A percentile compares a stretch with the other conserved stretches of the same genome.
Evolutionary conservation across 1,140 invertebrate species (phyloP).

Genomic region (Teleopsis dalmanni): DNA sequence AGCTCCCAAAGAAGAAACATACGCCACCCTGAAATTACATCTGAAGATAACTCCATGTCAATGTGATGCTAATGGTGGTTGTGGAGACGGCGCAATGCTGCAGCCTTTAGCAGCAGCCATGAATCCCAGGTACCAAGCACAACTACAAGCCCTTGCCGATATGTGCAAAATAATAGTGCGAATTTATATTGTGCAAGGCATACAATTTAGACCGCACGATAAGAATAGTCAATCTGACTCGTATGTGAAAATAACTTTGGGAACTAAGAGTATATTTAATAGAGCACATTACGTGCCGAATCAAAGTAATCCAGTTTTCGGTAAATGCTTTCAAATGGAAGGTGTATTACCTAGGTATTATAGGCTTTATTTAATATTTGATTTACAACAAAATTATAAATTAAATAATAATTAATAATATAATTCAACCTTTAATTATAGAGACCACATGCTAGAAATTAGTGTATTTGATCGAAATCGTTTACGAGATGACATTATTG

Average conservation of each 20-base stretch:
- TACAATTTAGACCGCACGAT: constrained; percentile 67
- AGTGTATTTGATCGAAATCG: constrained; percentile 72
- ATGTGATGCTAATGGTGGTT: constrained; percentile 21
- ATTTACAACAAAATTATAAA: too few relatives aligned
- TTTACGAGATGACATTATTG: constrained; percentile 70
- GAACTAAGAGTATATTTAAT: constrained; percentile 60
- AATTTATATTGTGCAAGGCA: constrained; percentile 65
- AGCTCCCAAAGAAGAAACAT: constrained; percentile 55
- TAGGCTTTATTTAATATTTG: not conserved
- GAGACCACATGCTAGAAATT: constrained; percentile 63
- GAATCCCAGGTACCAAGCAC: constrained; percentile 55
- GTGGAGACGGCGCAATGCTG: constrained; percentile 46
- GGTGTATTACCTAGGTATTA: constrained; percentile 21
- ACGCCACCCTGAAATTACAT: constrained; percentile 47
- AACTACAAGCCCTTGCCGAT: constrained; percentile 43
- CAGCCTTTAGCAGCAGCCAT: constrained; percentile 51
- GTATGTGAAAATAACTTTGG: constrained; percentile 64
- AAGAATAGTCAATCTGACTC: constrained; percentile 69
- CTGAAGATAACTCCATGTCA: constrained; percentile 38
- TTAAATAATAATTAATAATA: too few relatives aligned
- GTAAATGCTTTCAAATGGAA: constrained; percentile 47
- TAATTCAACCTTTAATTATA: not conserved
- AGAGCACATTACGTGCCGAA: constrained; percentile 68
- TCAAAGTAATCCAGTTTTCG: constrained; percentile 79
- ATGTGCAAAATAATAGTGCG: constrained; percentile 61